Conservation (phyloP, 2,797 vertebrate genomes). For the Zenarchopterus dispar region DNA sequence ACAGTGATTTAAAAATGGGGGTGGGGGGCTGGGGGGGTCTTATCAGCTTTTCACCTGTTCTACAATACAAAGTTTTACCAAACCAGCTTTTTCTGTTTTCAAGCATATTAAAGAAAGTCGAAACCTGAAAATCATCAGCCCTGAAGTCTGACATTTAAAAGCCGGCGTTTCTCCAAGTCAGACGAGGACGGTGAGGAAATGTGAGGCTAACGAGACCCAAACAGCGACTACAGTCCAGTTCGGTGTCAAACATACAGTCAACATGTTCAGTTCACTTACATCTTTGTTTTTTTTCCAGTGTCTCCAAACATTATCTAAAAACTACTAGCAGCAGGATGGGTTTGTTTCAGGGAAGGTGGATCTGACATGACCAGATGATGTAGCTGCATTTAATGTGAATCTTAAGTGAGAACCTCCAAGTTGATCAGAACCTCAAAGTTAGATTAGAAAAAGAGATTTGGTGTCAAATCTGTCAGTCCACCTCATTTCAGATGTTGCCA, state of each 20-base stretch:
- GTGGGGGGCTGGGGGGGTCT: no score
- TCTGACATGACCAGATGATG: no score
- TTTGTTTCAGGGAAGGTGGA: no score
- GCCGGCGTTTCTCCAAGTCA: conserved; percentile 37
- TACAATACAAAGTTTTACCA: conserved; percentile 31
- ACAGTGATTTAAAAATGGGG: conserved; percentile 28
- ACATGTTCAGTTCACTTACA: conserved; percentile 59
- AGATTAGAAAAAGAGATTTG: no score
- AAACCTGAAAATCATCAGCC: conserved; percentile 60
- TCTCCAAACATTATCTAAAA: conserved; percentile 22
- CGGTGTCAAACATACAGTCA: conserved; percentile 51
- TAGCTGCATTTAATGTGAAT: no score
- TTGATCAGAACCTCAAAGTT: no score
- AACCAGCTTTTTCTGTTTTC: conserved; percentile 12
- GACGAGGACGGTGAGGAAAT: conserved; percentile 58
- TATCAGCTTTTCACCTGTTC: conserved; percentile 39
- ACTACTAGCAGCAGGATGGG: conserved; percentile 2
- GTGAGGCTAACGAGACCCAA: conserved; percentile 70
- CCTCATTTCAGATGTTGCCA: no score
- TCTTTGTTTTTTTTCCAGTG: conserved; percentile 31
- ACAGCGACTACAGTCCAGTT: conserved; percentile 55
- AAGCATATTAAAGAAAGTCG: conserved; percentile 57
- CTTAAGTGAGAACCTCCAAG: no score
- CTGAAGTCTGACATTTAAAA: conserved; percentile 64
- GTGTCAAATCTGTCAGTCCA: no score